Conservation (phyloP, 2,888 invertebrate genomes). For the Sminthurides aquaticus region DNA sequence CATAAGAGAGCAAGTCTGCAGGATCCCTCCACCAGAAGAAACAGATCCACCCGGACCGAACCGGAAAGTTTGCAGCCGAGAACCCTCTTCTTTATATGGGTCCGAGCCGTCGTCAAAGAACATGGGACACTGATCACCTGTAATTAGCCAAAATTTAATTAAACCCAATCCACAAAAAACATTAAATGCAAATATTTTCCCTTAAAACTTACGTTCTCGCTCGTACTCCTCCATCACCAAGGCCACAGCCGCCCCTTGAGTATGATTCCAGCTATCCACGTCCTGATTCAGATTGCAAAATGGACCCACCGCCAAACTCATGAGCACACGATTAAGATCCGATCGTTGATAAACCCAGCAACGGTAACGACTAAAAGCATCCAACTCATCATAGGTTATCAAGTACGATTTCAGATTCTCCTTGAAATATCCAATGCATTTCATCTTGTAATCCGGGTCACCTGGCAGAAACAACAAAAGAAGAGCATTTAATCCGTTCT, state of each 20-base stretch:
- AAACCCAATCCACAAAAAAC: background rate
- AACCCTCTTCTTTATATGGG: slow-evolving; percentile 53
- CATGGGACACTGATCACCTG: slow-evolving; percentile 93
- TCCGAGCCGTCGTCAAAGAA: slow-evolving; percentile 88
- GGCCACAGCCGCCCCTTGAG: slow-evolving; percentile 84
- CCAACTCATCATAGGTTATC: slow-evolving; percentile 90
- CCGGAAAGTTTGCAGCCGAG: slow-evolving; percentile 23
- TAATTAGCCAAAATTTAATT: slow-evolving; percentile 34
- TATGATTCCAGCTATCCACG: slow-evolving; percentile 77
- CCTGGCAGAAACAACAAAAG: slow-evolving; percentile 48
- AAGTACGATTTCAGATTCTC: slow-evolving; percentile 94
- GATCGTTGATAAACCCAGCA: slow-evolving; percentile 96
- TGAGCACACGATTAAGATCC: slow-evolving; percentile 77
- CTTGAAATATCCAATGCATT: slow-evolving; percentile 96
- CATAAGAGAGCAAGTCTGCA: too few species aligned
- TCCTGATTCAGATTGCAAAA: slow-evolving; percentile 84
- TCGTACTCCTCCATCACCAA: slow-evolving; percentile 86
- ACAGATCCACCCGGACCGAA: slow-evolving; percentile 2
- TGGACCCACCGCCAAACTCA: slow-evolving; percentile 83
- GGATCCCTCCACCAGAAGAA: background rate
- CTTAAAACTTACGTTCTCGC: slow-evolving; percentile 68
- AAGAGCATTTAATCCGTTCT: slow-evolving; percentile 3
- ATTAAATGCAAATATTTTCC: background rate
- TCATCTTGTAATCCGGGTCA: slow-evolving; percentile 91
- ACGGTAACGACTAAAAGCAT: slow-evolving; percentile 88